These are phyloP conservation scores for Rafetus swinhoei DNA, from an alignment of 2,113 vertebrate genomes.

Conservation along the genomic window DNA sequence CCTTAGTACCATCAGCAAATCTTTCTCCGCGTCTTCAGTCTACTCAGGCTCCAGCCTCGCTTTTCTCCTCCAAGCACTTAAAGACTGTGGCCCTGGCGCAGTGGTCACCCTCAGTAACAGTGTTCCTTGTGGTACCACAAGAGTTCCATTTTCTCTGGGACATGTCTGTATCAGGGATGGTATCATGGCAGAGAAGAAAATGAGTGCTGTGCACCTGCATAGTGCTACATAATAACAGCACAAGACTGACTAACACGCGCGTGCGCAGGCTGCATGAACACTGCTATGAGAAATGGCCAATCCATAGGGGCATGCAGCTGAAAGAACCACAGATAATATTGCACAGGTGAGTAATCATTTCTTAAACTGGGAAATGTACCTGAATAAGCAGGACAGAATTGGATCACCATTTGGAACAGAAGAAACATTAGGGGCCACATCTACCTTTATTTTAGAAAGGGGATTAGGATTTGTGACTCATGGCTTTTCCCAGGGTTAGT, in stretches of 20 bases:
- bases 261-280: background rate
- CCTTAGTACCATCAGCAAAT: too few relatives aligned
- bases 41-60: too few relatives aligned
- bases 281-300: background rate
- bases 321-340: background rate
- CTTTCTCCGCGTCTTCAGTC: too few relatives aligned
- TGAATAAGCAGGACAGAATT: conserved; percentile 56
- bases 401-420: conserved; percentile 14
- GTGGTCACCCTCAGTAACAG: too few relatives aligned
- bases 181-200: background rate
- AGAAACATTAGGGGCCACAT: conserved; percentile 22
- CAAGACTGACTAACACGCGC: background rate
- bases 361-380: conserved; percentile 9
- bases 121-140: too few relatives aligned
- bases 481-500: background rate
- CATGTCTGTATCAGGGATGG: background rate
- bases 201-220: background rate
- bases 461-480: conserved; percentile 27
- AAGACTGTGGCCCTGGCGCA: too few relatives aligned
- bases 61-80: too few relatives aligned
- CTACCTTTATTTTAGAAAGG: conserved; percentile 7
- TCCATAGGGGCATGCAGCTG: too few relatives aligned
- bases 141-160: too few relatives aligned
- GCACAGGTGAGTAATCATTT: background rate
- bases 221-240: background rate